These are phyloP conservation scores for Manis crassicaudata DNA, from an alignment of 2,797 vertebrate genomes.

Conservation along the genomic window DNA sequence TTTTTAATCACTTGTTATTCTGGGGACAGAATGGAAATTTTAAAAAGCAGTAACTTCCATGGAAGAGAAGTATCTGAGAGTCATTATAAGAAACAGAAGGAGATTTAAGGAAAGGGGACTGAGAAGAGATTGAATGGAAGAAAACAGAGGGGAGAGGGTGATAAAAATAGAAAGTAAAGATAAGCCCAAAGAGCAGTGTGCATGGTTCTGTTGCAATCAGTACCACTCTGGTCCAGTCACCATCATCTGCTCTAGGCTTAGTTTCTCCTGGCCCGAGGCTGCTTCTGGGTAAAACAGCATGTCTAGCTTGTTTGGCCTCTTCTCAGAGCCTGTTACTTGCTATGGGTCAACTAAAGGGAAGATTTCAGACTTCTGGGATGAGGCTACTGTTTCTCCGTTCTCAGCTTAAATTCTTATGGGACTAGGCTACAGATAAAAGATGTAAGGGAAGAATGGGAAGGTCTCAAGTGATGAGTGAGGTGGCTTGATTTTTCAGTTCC, in stretches of 20 bases:
- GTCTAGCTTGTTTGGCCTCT: not conserved
- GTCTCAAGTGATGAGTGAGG: not conserved
- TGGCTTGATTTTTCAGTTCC: slow-evolving; percentile 31
- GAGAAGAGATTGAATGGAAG: not conserved
- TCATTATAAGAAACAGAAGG: not conserved
- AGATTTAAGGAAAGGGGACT: not conserved
- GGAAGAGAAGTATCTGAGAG: not conserved
- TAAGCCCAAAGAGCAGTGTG: not conserved
- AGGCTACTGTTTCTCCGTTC: not conserved
- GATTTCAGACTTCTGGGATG: not conserved
- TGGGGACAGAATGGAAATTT: not conserved
- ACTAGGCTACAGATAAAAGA: not conserved
- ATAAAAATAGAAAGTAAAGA: slow-evolving; percentile 33
- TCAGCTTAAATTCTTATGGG: slow-evolving; percentile 43
- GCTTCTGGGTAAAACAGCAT: not conserved
- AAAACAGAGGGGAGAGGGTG: not conserved
- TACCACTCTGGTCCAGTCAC: not conserved
- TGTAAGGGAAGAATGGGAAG: not conserved
- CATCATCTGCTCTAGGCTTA: not conserved
- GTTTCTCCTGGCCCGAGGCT: not conserved
- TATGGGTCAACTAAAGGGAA: not conserved
- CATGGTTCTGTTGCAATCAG: not conserved
- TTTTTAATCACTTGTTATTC: not conserved
- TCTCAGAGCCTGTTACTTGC: not conserved
- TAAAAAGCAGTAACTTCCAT: not conserved